Conservation (phyloP, 1,140 invertebrate genomes). For the Nasonia longicornis region DNA sequence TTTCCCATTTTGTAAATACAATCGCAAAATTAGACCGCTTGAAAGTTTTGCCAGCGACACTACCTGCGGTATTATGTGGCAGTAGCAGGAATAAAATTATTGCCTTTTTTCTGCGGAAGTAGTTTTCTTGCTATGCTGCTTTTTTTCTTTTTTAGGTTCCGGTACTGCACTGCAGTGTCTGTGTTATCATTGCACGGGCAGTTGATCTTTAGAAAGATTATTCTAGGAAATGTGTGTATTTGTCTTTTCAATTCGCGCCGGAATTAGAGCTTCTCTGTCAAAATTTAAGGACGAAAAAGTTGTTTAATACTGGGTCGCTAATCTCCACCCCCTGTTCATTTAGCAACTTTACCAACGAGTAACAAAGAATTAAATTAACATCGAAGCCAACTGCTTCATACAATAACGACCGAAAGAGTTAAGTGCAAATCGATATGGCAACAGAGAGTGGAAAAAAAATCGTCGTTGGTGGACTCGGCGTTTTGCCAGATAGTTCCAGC, state of each 20-base stretch:
- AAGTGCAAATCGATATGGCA: neutral
- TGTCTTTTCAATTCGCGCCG: neutral
- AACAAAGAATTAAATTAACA: neutral
- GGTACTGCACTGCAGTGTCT: neutral
- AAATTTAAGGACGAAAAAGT: neutral
- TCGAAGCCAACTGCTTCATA: neutral
- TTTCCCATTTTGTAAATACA: slow-evolving; percentile 27
- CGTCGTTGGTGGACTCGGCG: neutral
- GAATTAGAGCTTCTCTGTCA: too few relatives aligned
- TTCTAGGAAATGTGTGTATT: neutral
- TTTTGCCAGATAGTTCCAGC: neutral
- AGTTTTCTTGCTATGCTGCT: neutral
- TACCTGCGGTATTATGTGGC: neutral
- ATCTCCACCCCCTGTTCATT: neutral
- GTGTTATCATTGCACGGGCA: neutral
- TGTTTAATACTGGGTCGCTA: neutral
- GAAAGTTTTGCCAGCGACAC: slow-evolving; percentile 1
- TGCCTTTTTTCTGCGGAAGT: neutral
- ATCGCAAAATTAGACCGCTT: slow-evolving; percentile 20
- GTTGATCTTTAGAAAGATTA: neutral
- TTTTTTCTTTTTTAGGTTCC: neutral
- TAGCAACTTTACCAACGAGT: neutral
- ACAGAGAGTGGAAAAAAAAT: neutral
- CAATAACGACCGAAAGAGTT: neutral
- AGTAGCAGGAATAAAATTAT: slow-evolving; percentile 19